Evolutionary conservation across 1,140 invertebrate genomes (phyloP).

Genomic region (Meteorus sp.): DNA sequence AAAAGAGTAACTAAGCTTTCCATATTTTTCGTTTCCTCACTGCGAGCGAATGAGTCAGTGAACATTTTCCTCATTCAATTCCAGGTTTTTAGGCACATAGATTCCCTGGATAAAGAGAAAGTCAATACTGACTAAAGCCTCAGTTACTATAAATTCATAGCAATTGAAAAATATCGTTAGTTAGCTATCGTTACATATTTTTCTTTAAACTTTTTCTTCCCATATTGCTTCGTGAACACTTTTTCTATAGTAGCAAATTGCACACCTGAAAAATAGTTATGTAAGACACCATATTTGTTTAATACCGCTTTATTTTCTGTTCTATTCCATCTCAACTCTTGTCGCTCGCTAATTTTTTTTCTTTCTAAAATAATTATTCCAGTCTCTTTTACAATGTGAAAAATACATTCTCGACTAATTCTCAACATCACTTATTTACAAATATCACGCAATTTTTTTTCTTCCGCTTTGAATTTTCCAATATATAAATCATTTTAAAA

Average conservation of each 20-base stretch:
- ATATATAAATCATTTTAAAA: slow-evolving; percentile 22
- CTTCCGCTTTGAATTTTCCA: background rate
- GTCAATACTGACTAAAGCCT: slow-evolving; percentile 15
- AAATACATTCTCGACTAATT: slow-evolving; percentile 20
- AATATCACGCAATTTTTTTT: slow-evolving; percentile 14
- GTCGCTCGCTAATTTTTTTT: background rate
- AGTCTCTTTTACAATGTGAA: slow-evolving; percentile 20
- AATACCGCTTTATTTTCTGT: slow-evolving; percentile 12
- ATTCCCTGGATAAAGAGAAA: slow-evolving; percentile 15
- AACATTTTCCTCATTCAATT: slow-evolving; percentile 14
- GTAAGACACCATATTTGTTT: slow-evolving; percentile 14
- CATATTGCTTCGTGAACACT: slow-evolving; percentile 3
- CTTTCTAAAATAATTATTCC: slow-evolving; percentile 17
- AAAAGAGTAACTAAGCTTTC: no score
- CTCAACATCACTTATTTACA: slow-evolving; percentile 3
- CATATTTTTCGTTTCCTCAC: background rate
- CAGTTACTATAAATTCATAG: background rate
- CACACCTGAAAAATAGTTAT: background rate
- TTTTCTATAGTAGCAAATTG: background rate
- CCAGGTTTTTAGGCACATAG: slow-evolving; percentile 21
- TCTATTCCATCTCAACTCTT: no score
- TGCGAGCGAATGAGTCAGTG: slow-evolving; percentile 1
- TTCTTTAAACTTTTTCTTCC: background rate
- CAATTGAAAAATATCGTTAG: no score
- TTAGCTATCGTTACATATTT: background rate